phyloP scores from a whole-genome alignment of 2,797 vertebrate species.

The Gadopsis marmoratus region DNA sequence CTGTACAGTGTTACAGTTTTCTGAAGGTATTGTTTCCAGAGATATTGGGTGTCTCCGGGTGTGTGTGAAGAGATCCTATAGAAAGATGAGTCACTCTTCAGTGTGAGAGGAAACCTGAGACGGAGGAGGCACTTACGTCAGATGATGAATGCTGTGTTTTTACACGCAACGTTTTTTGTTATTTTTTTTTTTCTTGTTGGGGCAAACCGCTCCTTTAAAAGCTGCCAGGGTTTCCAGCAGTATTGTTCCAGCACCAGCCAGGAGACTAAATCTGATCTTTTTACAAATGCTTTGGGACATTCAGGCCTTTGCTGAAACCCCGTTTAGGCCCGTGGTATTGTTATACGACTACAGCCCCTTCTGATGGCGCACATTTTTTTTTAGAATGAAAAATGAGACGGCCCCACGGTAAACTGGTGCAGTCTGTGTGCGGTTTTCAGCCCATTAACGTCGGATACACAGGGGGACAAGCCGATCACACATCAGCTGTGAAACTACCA shows the following conservation, averaged over 20 bases:
- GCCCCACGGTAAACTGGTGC: not conserved
- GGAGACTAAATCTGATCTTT: not conserved
- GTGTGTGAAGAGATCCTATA: conserved; percentile 20
- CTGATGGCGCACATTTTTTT: not conserved
- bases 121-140: conserved; percentile 23
- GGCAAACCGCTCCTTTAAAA: not conserved
- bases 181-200: not conserved
- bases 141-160: conserved; percentile 11
- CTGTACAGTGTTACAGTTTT: not conserved
- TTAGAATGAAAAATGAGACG: not conserved
- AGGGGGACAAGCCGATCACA: too few relatives aligned
- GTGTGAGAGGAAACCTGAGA: conserved; percentile 52
- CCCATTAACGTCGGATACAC: too few relatives aligned
- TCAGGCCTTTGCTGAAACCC: not conserved
- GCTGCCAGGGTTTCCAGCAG: too few relatives aligned
- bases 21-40: conserved; percentile 36
- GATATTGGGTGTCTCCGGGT: conserved; percentile 45
- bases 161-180: conserved; percentile 11
- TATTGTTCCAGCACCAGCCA: not conserved
- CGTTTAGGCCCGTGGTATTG: not conserved
- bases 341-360: not conserved
- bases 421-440: not conserved
- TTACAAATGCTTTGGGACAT: not conserved
- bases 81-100: conserved; percentile 54
- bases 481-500: too few relatives aligned